These are phyloP conservation scores for Lapara coniferarum DNA, from an alignment of 2,888 invertebrate genomes.

Conservation along the genomic window DNA sequence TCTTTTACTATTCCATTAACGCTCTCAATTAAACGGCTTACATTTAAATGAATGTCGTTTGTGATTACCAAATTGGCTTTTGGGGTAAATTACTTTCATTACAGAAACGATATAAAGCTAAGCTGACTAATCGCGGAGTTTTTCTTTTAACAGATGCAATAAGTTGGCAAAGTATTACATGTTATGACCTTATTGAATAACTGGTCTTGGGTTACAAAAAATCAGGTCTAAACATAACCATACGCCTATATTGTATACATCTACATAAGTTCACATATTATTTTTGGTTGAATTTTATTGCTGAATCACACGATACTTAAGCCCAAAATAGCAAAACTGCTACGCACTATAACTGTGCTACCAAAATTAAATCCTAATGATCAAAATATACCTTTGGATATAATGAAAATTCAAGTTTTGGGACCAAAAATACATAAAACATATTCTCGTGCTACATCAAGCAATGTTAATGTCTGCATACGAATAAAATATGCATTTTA, in stretches of 20 bases:
- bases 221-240: no score
- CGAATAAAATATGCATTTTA: conserved; percentile 62
- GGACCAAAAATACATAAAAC: not conserved
- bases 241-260: no score
- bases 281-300: no score
- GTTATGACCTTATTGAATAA: no score
- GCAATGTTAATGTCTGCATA: not conserved
- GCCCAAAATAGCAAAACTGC: no score
- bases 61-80: conserved; percentile 48
- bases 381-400: not conserved
- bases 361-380: not conserved
- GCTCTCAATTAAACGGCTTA: conserved; percentile 51
- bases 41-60: conserved; percentile 52
- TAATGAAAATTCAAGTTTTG: not conserved
- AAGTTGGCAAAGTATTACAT: no score
- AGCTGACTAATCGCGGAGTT: conserved; percentile 34
- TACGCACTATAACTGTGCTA: no score
- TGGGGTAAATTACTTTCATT: conserved; percentile 44
- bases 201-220: no score
- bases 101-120: conserved; percentile 38
- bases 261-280: no score
- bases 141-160: conserved; percentile 1
- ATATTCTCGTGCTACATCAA: not conserved
- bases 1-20: conserved; percentile 53
- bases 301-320: no score